A percentile compares a stretch with the other conserved stretches of the same genome.
phyloP scores from a whole-genome alignment of 2,113 vertebrate species.

The Paradoxurus hermaphroditus region DNA sequence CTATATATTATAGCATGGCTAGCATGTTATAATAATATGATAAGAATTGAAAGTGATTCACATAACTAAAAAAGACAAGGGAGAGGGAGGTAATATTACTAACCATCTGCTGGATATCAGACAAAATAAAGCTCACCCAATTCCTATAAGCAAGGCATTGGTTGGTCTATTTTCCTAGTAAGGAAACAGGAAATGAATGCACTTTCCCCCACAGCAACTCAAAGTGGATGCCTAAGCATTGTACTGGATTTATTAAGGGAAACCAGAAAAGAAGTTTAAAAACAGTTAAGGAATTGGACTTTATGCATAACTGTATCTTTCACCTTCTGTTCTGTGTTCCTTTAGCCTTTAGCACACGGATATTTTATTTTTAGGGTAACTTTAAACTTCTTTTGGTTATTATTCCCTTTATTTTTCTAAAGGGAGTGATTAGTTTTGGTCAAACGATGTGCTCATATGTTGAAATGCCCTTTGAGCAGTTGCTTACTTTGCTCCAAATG shows the following conservation, averaged over 20 bases:
- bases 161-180: neutral
- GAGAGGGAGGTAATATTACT: neutral
- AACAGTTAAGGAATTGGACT: neutral
- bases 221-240: neutral
- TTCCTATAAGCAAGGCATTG: neutral
- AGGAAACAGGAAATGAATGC: neutral
- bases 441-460: neutral
- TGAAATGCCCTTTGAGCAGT: neutral
- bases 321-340: neutral
- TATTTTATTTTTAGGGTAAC: neutral
- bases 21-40: neutral
- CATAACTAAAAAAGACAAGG: neutral
- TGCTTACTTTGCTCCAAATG: neutral
- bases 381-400: neutral
- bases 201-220: neutral
- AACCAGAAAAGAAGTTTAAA: neutral
- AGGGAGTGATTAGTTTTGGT: neutral
- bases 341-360: neutral
- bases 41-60: neutral
- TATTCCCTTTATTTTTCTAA: neutral
- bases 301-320: accelerated
- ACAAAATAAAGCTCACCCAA: neutral
- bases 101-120: neutral
- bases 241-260: neutral
- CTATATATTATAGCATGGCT: neutral